Evolutionary conservation across 92 coral and sea anemone species (phyloP), one percentile per base, ranked within the genome.

Genomic region (Zoanthus gigantus): DNA sequence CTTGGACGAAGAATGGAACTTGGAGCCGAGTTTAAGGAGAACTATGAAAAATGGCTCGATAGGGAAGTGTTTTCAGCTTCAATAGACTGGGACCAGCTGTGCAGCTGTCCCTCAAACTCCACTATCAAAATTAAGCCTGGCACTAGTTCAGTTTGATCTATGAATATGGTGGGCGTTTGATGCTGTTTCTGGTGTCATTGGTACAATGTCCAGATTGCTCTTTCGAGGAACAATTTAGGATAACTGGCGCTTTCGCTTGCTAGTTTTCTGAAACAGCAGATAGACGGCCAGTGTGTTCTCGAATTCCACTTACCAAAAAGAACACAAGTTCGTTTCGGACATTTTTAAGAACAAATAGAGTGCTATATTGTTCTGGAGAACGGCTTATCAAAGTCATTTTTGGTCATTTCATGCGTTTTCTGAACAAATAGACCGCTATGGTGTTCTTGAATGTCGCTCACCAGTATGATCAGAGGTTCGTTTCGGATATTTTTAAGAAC

Each of bases 31-130:
- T 97, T 97, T 66, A 97, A 97, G 86, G 90, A 92, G 53, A 96
- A 94, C 88, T 97, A 97, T 88, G 99, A 97, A 68, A 84, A 92
- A 72, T 97, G 99, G 99, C 91, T 97, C 30, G 99, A 97, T 71
- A 92, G 99, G 65, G 99, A 97, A 89, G 99, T 97, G 89, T 97
- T 95, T 87, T 92, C 99, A 8, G 92, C 94, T 9, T 87, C 96
- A 29, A 94, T 97, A 50, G 98, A 97, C 92, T 97, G 99, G 99
- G 99, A 97, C 82, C 99, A 97, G 80, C 88, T 97, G 58, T 97
- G 99, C 65, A 91, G 95, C 17, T 97, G 98, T 42, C 76, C 90
- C 72, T 57, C 74, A 18, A 65, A 56, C 5, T 54, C 82, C 5
- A 32, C n/a, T 30, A 0, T 77, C 48, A 18, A 77, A 66, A 66